A percentile compares a stretch with the other conserved stretches of the same genome.
Conservation (phyloP, 2,797 vertebrate species). For the Tapirus indicus region DNA sequence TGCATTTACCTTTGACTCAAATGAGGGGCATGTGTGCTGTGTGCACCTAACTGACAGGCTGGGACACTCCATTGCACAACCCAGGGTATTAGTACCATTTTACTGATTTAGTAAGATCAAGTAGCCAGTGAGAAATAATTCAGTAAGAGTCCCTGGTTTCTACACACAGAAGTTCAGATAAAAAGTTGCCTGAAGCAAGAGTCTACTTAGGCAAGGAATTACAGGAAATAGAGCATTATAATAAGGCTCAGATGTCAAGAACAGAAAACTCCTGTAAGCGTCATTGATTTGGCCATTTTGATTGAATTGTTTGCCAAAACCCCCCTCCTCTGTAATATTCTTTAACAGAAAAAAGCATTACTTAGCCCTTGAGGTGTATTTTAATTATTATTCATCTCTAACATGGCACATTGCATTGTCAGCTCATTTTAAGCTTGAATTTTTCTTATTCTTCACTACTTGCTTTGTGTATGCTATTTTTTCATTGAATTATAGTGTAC, state of each 20-base stretch:
- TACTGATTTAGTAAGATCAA: constrained; percentile 54
- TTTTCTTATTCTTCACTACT: constrained; percentile 57
- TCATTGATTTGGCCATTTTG: constrained; percentile 55
- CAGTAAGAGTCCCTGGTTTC: constrained; percentile 19
- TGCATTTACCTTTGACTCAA: constrained; percentile 43
- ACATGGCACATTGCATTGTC: neutral
- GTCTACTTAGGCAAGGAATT: constrained; percentile 53
- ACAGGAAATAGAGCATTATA: constrained; percentile 68
- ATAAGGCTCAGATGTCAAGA: constrained; percentile 34
- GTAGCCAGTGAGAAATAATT: constrained; percentile 25
- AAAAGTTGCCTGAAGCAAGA: constrained; percentile 62
- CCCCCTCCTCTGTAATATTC: neutral
- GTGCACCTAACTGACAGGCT: neutral
- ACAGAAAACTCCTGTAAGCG: constrained; percentile 22
- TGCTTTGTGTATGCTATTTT: constrained; percentile 36
- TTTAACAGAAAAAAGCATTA: neutral
- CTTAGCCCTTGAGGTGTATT: neutral
- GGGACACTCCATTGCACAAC: neutral
- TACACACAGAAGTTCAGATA: neutral
- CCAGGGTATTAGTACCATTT: neutral
- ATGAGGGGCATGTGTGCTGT: neutral
- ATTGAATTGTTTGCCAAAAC: neutral
- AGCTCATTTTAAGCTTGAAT: constrained; percentile 37
- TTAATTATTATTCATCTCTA: constrained; percentile 60
- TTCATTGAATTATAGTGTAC: constrained; percentile 55